Percentiles rank a stretch among this genome's conserved stretches.
These are phyloP conservation scores for Rhinatrema bivittatum DNA, from an alignment of 2,797 vertebrate species.

Conservation along the genomic window DNA sequence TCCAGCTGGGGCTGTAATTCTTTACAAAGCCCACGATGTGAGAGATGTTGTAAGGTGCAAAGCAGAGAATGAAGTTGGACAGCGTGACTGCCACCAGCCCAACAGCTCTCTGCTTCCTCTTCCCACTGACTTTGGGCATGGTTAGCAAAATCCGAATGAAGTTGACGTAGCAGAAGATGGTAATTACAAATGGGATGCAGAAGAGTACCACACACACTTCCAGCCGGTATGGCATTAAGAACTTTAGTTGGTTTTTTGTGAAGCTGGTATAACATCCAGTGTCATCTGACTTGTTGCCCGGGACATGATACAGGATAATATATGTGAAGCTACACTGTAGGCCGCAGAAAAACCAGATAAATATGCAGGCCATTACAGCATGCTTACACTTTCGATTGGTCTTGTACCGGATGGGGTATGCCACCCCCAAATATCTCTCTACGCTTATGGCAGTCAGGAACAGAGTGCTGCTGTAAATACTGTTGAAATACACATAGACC, in stretches of 20 bases:
- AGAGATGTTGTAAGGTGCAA: conserved; percentile 72
- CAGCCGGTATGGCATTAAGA: conserved; percentile 61
- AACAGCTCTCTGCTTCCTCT: conserved; percentile 55
- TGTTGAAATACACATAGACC: conserved; percentile 44
- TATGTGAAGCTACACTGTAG: conserved; percentile 40
- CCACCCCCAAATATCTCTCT: conserved; percentile 51
- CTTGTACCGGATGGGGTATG: conserved; percentile 47
- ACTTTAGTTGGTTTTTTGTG: conserved; percentile 30
- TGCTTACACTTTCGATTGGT: conserved; percentile 12
- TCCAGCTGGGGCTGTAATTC: conserved; percentile 51
- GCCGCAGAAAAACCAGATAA: conserved; percentile 31
- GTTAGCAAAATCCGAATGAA: conserved; percentile 63
- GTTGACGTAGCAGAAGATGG: conserved; percentile 70
- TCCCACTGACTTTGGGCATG: conserved; percentile 52
- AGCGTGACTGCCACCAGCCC: conserved; percentile 67
- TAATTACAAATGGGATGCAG: conserved; percentile 68
- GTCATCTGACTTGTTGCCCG: neutral
- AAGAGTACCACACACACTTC: conserved; percentile 75
- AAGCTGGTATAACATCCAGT: conserved; percentile 67
- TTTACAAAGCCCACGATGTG: conserved; percentile 67
- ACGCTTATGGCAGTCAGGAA: conserved; percentile 45
- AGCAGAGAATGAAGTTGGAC: conserved; percentile 67
- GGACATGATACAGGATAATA: neutral
- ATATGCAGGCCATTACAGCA: conserved; percentile 13
- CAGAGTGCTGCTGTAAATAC: conserved; percentile 45